Evolutionary conservation across 2,797 vertebrate genomes (phyloP).

Genomic region (Pempheris klunzingeri): DNA sequence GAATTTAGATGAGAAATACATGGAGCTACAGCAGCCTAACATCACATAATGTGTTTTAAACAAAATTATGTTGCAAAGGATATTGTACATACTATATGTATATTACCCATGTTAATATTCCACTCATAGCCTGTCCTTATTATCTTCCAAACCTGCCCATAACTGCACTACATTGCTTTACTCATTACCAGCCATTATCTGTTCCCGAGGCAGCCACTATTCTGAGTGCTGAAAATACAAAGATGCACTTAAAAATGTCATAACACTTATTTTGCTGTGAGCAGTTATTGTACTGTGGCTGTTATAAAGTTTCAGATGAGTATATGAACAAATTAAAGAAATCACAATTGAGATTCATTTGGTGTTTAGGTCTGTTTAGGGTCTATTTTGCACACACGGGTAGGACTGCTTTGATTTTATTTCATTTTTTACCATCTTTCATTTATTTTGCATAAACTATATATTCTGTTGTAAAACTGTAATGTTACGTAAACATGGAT

Average conservation of each 20-base stretch:
- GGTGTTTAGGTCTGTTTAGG: no score
- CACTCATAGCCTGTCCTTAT: background rate
- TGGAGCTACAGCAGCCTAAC: background rate
- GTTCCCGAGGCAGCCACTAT: slow-evolving; percentile 21
- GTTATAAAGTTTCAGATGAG: slow-evolving; percentile 25
- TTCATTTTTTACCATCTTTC: background rate
- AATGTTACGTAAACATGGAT: slow-evolving; percentile 9
- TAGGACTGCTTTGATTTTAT: slow-evolving; percentile 1
- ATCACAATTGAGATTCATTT: slow-evolving; percentile 10
- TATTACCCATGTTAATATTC: slow-evolving; percentile 20
- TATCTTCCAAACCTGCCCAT: slow-evolving; percentile 6
- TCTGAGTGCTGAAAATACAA: slow-evolving; percentile 28
- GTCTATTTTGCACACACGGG: no score
- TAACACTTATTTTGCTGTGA: slow-evolving; percentile 29
- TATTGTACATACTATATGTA: background rate
- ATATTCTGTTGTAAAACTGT: slow-evolving; percentile 3
- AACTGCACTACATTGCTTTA: slow-evolving; percentile 14
- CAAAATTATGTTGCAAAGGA: background rate
- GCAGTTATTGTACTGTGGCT: slow-evolving; percentile 23
- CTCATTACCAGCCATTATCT: slow-evolving; percentile 35
- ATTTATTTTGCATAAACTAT: background rate
- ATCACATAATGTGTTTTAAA: slow-evolving; percentile 31
- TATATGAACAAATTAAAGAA: slow-evolving; percentile 15
- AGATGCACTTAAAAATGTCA: slow-evolving; percentile 14
- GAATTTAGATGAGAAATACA: background rate